Evolutionary conservation across 1,140 invertebrate species (phyloP), one percentile per base, ranked within the genome.

Genomic region (Panonychus citri): DNA sequence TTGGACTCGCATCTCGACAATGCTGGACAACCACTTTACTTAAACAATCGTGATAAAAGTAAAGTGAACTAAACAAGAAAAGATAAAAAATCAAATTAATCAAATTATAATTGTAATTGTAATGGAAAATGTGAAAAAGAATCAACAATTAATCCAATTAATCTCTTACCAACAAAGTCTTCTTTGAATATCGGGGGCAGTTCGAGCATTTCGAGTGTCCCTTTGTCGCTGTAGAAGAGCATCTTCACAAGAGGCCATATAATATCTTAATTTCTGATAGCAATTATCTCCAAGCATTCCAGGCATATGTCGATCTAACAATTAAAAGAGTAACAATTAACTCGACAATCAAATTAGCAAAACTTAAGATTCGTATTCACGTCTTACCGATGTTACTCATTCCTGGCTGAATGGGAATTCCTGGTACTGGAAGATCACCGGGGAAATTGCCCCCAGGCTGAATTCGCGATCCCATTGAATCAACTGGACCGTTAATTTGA

Each of bases 91-190:
- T 1, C 17, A 1, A 25, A 17, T 50, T 50, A 25, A 50, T 15
- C 51, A n/a, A 34, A 34, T 34, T 34, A 34, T 7, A 34, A 34
- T 34, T 12, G 12, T 12, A 12, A 34, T n/a, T n/a, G n/a, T n/a
- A n/a, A n/a, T n/a, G n/a, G n/a, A n/a, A n/a, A n/a, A n/a, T n/a
- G n/a, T n/a, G n/a, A n/a, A n/a, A n/a, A n/a, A n/a, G n/a, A n/a
- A n/a, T n/a, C n/a, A n/a, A n/a, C n/a, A n/a, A n/a, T n/a, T n/a
- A 7, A 34, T 34, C 17, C 0, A 13, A 52, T 19, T 39, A 50
- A n/a, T 19, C 10, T 49, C 59, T 48, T 37, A 60, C 59, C 59
- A 60, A 50, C 59, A 60, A 13, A 60, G 49, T 34, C 57, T 19
- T 34, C 59, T 37, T 42, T 59, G 53, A 19, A 60, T 48, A 39